Evolutionary conservation across 1,140 invertebrate genomes (phyloP).

Genomic region (Leptonema lineaticorne): DNA sequence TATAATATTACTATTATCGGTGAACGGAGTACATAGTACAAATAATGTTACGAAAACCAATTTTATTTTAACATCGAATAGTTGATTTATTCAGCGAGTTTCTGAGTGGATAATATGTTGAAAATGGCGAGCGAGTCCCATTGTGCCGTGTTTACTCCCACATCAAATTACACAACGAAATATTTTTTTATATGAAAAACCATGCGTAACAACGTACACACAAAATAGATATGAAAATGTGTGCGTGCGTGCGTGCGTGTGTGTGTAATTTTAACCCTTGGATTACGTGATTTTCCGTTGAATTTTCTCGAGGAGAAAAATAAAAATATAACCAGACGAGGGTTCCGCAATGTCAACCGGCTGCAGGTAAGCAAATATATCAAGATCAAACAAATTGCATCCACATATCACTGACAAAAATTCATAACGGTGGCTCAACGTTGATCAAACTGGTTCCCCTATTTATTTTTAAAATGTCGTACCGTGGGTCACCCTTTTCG

Average conservation of each 20-base stretch:
- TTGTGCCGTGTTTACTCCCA: constrained; percentile 5
- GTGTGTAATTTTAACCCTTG: no score
- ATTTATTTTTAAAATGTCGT: constrained; percentile 29
- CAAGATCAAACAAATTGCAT: constrained; percentile 40
- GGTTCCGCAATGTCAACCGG: no score
- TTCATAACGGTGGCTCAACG: constrained; percentile 16
- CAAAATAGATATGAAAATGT: no score
- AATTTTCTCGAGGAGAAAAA: not conserved
- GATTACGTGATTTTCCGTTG: not conserved
- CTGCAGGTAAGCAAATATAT: constrained; percentile 37
- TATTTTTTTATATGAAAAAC: not conserved
- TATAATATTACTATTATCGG: no score
- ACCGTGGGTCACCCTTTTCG: not conserved
- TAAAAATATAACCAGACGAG: not conserved
- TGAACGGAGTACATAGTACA: no score
- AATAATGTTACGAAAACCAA: not conserved
- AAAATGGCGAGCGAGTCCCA: not conserved
- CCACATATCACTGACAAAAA: constrained; percentile 32
- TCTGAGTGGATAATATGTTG: not conserved
- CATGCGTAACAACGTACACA: not conserved
- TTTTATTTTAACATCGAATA: not conserved
- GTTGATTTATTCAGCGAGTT: not conserved
- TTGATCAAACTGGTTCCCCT: constrained; percentile 20
- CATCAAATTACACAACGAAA: constrained; percentile 10
- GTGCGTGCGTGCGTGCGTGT: not conserved